Percentiles rank a stretch among this genome's conserved stretches.
phyloP scores from a whole-genome alignment of 2,888 invertebrate genomes.

The Esperia sulphurella region DNA sequence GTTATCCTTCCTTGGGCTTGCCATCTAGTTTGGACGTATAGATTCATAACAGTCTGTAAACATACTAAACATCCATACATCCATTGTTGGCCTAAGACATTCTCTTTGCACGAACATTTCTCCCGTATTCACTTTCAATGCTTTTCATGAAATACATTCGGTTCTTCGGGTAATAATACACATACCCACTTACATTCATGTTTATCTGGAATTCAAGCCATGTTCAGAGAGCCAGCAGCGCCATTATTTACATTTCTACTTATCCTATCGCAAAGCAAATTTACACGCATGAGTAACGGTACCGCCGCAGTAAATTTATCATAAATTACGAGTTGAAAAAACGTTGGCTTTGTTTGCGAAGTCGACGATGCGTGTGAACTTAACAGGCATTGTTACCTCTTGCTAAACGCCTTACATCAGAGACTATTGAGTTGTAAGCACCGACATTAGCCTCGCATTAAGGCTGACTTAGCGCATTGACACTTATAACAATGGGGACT shows the following conservation, averaged over 20 bases:
- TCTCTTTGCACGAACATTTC: too few relatives aligned
- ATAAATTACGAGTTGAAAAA: constrained; percentile 43
- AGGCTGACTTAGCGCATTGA: constrained; percentile 43
- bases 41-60: too few relatives aligned
- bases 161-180: neutral
- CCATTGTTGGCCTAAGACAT: too few relatives aligned
- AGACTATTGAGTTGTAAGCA: constrained; percentile 17
- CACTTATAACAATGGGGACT: constrained; percentile 49
- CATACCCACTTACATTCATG: too few relatives aligned
- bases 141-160: neutral
- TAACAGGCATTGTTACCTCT: constrained; percentile 31
- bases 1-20: too few relatives aligned
- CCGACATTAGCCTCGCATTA: neutral
- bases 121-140: too few relatives aligned
- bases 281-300: constrained; percentile 44
- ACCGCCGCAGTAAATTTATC: constrained; percentile 37
- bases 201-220: neutral
- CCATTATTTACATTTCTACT: constrained; percentile 39
- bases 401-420: constrained; percentile 41
- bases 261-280: constrained; percentile 50
- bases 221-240: constrained; percentile 1
- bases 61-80: too few relatives aligned
- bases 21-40: too few relatives aligned
- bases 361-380: constrained; percentile 55
- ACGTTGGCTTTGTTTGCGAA: constrained; percentile 17